Base-by-base conservation (phyloP, 2,888 invertebrate species). In the Hedya salicella region DNA sequence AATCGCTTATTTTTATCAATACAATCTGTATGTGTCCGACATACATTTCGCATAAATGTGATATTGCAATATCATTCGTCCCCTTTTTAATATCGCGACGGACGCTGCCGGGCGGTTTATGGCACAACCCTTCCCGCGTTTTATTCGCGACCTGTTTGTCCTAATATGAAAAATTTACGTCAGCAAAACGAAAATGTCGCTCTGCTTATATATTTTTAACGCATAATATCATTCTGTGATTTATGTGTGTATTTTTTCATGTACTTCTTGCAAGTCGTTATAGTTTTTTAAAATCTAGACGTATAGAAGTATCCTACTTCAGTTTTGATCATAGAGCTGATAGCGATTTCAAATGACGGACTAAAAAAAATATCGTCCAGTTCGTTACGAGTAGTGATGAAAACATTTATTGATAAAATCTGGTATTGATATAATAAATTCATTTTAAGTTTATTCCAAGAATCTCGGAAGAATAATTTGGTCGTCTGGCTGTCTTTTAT, bases 1-100 rank as follows among this genome's bases (percentile, higher is more conserved):
- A 91, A 89, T 87, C 86, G 92, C 90, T 91, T 92, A 92, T 90
- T 92, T 91, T 92, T 91, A 91, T 92, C 92, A 92, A 92, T 91
- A 89, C 88, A 89, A 91, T 92, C 91, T 91, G 88, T 84, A 86
- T 89, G 91, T 90, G 66, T 66, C 66, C 66, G 66, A 66, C 80
- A 90, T 91, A 91, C 91, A 91, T 91, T 91, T 91, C 91, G 88
- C 89, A 92, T 91, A 91, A 91, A 92, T 91, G 92, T 91, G 91
- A 92, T 91, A 91, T 91, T 90, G 91, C 91, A 92, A 92, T 91
- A 91, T 88, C 91, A 88, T 87, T 87, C 86, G 91, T 88, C 91
- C 91, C 91, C 88, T 91, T 91, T 92, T 92, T 92, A 92, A 92
- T 92, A 92, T 92, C 88, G 86, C 90, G 87, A 85, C 89, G 91